phyloP scores from a whole-genome alignment of 1,140 invertebrate genomes.

The Cotesia glomerata region DNA sequence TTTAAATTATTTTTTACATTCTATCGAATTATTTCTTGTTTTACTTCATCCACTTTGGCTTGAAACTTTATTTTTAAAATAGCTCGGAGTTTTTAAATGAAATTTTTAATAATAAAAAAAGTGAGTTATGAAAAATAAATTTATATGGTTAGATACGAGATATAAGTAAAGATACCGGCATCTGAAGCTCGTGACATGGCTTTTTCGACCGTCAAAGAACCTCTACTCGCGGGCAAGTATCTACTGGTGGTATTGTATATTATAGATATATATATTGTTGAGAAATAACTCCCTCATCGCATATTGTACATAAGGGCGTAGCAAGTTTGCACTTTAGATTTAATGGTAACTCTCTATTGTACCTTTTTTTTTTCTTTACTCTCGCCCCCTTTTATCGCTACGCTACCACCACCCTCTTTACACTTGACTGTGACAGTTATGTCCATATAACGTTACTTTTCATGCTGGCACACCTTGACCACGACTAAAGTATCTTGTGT shows the following conservation, averaged over 20 bases:
- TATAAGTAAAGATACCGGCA: not conserved
- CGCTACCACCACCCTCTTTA: not conserved
- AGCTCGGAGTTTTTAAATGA: not conserved
- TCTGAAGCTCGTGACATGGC: conserved; percentile 5
- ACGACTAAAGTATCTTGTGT: not conserved
- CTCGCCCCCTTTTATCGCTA: not conserved
- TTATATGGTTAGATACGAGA: conserved; percentile 1
- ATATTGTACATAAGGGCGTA: not conserved
- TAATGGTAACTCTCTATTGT: conserved; percentile 8
- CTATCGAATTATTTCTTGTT: too few relatives aligned
- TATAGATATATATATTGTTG: not conserved
- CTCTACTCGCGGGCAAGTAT: conserved; percentile 1
- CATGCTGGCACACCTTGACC: not conserved
- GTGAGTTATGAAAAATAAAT: conserved; percentile 5
- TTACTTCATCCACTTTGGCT: too few relatives aligned
- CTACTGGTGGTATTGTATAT: conserved; percentile 2
- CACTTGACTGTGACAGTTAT: not conserved
- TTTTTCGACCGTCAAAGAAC: conserved; percentile 14
- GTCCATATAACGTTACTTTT: not conserved
- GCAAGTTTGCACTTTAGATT: conserved; percentile 21
- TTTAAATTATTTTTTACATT: not conserved
- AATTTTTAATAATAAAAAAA: conserved; percentile 12
- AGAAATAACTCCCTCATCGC: not conserved
- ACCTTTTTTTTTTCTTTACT: not conserved
- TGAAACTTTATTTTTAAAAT: too few relatives aligned